A percentile compares a stretch with the other conserved stretches of the same genome.
Evolutionary conservation across 1,140 invertebrate species (phyloP).

Genomic region (Drosophila dunni): DNA sequence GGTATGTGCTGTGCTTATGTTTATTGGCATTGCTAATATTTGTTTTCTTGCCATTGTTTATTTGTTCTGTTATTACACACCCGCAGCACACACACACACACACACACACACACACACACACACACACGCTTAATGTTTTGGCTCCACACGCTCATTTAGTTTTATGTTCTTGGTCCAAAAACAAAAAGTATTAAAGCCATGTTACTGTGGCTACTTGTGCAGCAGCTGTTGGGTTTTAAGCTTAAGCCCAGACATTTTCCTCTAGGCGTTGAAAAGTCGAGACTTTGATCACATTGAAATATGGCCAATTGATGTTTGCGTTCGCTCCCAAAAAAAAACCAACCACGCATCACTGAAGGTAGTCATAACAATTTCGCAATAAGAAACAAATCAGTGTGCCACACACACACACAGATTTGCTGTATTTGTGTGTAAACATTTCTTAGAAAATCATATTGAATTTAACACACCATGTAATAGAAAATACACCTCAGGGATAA

Average conservation of each 20-base stretch:
- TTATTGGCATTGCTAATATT: slow-evolving; percentile 81
- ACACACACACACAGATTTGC: too few relatives aligned
- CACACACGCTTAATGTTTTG: neutral
- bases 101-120: slow-evolving; percentile 18
- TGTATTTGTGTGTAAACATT: neutral
- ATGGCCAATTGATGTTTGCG: slow-evolving; percentile 1
- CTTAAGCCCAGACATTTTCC: slow-evolving; percentile 7
- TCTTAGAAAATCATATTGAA: slow-evolving; percentile 3
- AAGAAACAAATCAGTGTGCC: slow-evolving; percentile 22
- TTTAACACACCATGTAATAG: slow-evolving; percentile 22
- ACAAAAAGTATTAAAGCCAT: slow-evolving; percentile 37
- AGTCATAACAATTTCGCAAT: slow-evolving; percentile 12
- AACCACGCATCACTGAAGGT: too few relatives aligned
- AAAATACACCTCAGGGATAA: neutral
- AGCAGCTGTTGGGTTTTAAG: slow-evolving; percentile 21
- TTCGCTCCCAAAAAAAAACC: too few relatives aligned
- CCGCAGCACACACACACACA: slow-evolving; percentile 48
- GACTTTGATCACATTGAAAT: slow-evolving; percentile 22
- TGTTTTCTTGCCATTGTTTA: slow-evolving; percentile 69
- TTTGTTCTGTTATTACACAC: slow-evolving; percentile 66
- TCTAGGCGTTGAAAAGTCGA: slow-evolving; percentile 19
- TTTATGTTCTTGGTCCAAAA: slow-evolving; percentile 52
- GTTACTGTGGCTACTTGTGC: slow-evolving; percentile 24
- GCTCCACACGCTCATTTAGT: slow-evolving; percentile 60
- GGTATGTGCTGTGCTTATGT: slow-evolving; percentile 55